Conservation (phyloP, 2,113 vertebrate species). For the Pteropus alecto region DNA sequence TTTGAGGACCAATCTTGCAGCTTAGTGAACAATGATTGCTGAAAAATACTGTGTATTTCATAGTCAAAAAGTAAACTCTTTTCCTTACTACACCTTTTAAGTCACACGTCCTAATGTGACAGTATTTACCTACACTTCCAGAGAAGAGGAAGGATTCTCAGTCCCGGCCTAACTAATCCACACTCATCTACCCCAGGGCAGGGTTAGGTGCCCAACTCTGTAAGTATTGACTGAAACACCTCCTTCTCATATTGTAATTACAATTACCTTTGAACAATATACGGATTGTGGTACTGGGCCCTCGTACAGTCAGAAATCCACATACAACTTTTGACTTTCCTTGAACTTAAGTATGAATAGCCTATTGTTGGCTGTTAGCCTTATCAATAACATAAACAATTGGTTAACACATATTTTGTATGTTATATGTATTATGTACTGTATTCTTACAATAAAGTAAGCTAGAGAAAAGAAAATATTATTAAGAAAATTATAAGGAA, state of each 20-base stretch:
- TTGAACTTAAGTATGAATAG: not conserved
- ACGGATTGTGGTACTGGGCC: too few species aligned
- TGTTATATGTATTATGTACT: not conserved
- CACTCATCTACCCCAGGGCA: not conserved
- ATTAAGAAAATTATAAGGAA: not conserved
- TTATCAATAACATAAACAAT: not conserved
- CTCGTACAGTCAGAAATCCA: not conserved
- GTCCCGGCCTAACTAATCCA: not conserved
- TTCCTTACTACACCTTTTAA: not conserved
- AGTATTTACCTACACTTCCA: not conserved
- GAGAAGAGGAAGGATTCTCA: not conserved
- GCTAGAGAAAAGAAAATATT: not conserved
- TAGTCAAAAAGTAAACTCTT: conserved; percentile 1
- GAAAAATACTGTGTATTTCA: not conserved
- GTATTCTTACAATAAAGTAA: not conserved
- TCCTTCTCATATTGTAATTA: not conserved
- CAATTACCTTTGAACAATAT: not conserved
- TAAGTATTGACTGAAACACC: not conserved
- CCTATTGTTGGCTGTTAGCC: not conserved
- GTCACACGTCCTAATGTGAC: not conserved
- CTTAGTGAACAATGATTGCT: not conserved
- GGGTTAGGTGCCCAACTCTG: not conserved
- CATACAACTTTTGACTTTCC: not conserved
- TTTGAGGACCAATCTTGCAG: not conserved
- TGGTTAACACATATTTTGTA: not conserved